Conservation (phyloP, 2,888 invertebrate species). For the Cryptocephalus moraei region DNA sequence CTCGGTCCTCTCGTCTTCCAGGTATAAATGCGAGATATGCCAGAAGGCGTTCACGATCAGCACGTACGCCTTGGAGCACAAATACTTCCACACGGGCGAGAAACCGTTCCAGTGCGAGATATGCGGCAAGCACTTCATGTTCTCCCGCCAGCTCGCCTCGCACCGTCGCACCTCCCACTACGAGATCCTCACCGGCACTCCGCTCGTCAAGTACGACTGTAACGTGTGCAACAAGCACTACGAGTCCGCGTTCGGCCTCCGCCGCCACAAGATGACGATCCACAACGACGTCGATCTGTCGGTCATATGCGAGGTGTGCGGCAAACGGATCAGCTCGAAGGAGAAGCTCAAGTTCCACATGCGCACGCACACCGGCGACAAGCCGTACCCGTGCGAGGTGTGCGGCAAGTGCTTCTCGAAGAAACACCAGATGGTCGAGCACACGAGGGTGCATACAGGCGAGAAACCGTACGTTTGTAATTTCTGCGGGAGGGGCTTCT, state of each 20-base stretch:
- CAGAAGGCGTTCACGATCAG: conserved; percentile 26
- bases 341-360: conserved; percentile 23
- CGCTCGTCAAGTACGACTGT: conserved; percentile 35
- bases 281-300: conserved; percentile 36
- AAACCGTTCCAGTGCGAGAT: conserved; percentile 43
- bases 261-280: conserved; percentile 31
- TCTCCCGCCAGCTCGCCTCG: conserved; percentile 39
- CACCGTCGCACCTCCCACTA: conserved; percentile 41
- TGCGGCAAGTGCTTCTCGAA: conserved; percentile 19
- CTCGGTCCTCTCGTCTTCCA: neutral
- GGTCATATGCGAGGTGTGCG: conserved; percentile 27
- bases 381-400: conserved; percentile 21
- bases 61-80: conserved; percentile 23
- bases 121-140: conserved; percentile 42
- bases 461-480: conserved; percentile 22
- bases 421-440: conserved; percentile 18
- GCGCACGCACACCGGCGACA: conserved; percentile 25
- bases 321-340: conserved; percentile 19
- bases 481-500: conserved; percentile 25
- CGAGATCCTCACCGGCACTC: conserved; percentile 27
- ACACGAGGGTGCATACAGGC: conserved; percentile 24
- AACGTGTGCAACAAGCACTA: conserved; percentile 39
- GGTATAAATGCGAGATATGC: conserved; percentile 29
- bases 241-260: conserved; percentile 27
- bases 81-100: conserved; percentile 27